phyloP scores from a whole-genome alignment of 2,113 vertebrate genomes.

The Climacteris rufus region DNA sequence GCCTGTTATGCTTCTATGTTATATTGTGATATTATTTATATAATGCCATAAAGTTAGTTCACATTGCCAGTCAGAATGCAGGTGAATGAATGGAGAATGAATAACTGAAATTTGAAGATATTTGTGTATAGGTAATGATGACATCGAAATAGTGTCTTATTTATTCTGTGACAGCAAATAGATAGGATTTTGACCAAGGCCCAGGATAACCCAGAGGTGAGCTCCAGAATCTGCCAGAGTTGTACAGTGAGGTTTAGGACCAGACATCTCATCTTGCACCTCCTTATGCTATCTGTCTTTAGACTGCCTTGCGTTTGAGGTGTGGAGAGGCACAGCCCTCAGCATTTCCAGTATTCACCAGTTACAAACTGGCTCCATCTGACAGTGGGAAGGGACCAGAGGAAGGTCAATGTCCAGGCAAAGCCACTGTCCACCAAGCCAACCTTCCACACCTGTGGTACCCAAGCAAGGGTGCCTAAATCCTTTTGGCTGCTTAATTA shows the following conservation, averaged over 20 bases:
- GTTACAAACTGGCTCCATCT: background rate
- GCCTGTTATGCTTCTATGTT: background rate
- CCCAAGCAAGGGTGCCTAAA: background rate
- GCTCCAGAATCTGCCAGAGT: background rate
- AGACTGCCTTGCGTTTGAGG: background rate
- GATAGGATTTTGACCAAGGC: background rate
- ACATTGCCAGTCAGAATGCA: background rate
- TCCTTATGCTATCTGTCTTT: background rate
- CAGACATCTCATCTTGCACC: too few relatives aligned
- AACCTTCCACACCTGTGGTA: accelerated
- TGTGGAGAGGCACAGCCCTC: accelerated
- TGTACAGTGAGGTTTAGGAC: background rate
- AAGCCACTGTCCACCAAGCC: background rate
- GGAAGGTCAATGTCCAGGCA: background rate
- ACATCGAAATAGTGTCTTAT: background rate
- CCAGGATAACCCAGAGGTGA: background rate
- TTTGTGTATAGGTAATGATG: background rate
- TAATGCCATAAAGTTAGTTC: background rate
- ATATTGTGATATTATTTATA: background rate
- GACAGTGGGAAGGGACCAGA: background rate
- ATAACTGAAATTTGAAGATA: background rate
- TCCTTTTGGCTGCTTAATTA: background rate
- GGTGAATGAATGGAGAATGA: background rate
- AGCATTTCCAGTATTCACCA: background rate
- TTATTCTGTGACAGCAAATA: background rate